A percentile compares a stretch with the other conserved stretches of the same genome.
Evolutionary conservation across 1,140 invertebrate genomes (phyloP).

Genomic region (Tribolium madens): DNA sequence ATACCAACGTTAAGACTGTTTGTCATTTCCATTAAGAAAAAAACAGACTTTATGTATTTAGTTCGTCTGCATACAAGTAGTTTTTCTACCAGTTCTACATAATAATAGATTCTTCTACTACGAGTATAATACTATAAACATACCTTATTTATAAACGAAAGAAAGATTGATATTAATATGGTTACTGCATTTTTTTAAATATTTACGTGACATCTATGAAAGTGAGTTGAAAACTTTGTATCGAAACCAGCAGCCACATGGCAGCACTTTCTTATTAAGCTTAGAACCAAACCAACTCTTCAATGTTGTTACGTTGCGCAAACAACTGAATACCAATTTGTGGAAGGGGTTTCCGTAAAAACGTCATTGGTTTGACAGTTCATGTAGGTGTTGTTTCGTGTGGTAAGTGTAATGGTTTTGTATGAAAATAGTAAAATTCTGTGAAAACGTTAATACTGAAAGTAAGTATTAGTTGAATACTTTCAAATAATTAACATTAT

Average conservation of each 20-base stretch:
- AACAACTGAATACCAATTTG: neutral
- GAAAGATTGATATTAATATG: too few relatives aligned
- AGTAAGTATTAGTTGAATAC: neutral
- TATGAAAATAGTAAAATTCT: slow-evolving; percentile 42
- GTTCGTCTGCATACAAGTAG: too few relatives aligned
- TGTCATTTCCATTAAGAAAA: slow-evolving; percentile 1
- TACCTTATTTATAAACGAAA: too few relatives aligned
- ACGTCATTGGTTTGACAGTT: slow-evolving; percentile 40
- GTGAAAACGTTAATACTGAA: slow-evolving; percentile 2
- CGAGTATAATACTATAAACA: too few relatives aligned
- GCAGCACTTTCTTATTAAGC: neutral
- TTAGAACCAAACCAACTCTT: neutral
- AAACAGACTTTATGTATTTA: neutral
- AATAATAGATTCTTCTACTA: too few relatives aligned
- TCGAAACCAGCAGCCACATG: neutral
- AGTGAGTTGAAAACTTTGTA: neutral
- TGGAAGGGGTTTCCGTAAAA: slow-evolving; percentile 32
- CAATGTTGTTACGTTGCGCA: neutral
- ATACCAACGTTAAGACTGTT: too few relatives aligned
- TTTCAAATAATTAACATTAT: neutral
- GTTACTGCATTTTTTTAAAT: too few relatives aligned
- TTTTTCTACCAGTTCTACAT: too few relatives aligned
- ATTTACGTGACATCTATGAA: neutral
- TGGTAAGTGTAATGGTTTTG: slow-evolving; percentile 40
- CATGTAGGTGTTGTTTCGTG: slow-evolving; percentile 39